Percentiles rank a stretch among this genome's conserved stretches.
phyloP scores from a whole-genome alignment of 1,140 invertebrate species.

The Amphibalanus amphitrite region DNA sequence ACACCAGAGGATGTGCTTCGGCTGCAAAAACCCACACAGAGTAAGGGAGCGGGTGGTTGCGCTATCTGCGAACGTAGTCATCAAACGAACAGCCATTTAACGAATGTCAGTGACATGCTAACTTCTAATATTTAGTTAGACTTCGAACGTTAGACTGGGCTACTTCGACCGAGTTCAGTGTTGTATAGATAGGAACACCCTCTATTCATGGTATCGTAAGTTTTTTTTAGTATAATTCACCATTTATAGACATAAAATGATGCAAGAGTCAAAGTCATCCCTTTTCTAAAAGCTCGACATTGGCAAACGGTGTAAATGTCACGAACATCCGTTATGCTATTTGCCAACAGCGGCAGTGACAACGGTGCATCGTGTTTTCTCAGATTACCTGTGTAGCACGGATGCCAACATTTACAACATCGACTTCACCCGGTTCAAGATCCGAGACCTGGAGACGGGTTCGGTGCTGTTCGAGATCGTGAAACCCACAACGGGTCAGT shows the following conservation, averaged over 20 bases:
- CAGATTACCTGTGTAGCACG: conserved; percentile 78
- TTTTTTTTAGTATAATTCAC: background rate
- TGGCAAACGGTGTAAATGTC: background rate
- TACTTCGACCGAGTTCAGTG: no score
- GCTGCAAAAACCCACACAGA: background rate
- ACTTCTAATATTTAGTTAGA: background rate
- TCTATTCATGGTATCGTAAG: no score
- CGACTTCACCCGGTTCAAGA: no score
- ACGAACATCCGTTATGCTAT: background rate
- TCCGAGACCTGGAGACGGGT: conserved; percentile 79
- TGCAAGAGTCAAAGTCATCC: background rate
- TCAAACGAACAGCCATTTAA: background rate
- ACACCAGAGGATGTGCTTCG: background rate
- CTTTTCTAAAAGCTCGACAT: background rate
- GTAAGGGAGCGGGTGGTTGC: background rate
- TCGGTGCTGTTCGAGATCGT: conserved; percentile 92
- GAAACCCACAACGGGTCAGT: conserved; percentile 46
- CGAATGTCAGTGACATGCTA: background rate
- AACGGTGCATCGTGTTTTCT: conserved; percentile 18
- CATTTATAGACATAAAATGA: background rate
- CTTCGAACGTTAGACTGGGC: no score
- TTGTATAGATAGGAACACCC: no score
- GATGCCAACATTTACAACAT: conserved; percentile 95
- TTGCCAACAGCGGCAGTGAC: background rate
- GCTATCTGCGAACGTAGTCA: background rate